phyloP scores from a whole-genome alignment of 2,113 vertebrate genomes.

The Nicator chloris region DNA sequence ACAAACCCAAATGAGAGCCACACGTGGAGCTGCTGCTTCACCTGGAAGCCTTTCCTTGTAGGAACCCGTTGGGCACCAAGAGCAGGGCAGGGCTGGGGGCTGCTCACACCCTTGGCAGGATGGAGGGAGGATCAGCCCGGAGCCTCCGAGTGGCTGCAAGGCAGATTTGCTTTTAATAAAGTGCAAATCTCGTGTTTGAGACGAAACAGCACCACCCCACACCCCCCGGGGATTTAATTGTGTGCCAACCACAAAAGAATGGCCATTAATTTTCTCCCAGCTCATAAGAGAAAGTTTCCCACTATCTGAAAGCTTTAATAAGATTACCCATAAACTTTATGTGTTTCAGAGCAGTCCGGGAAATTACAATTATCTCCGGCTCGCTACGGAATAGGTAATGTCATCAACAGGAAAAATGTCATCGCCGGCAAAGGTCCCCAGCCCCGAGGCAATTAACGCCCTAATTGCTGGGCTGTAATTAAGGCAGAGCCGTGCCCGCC shows the following conservation, averaged over 20 bases:
- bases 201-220: not conserved
- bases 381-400: not conserved
- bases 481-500: not conserved
- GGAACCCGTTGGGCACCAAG: not conserved
- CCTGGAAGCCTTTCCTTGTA: not conserved
- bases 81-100: not conserved
- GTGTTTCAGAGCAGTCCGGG: not conserved
- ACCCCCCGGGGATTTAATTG: not conserved
- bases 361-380: conserved; percentile 8
- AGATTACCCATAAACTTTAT: conserved; percentile 5
- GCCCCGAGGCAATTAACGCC: not conserved
- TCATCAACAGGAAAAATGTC: not conserved
- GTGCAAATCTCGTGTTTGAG: not conserved
- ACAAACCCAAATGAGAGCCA: no score
- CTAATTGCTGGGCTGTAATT: not conserved
- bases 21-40: not conserved
- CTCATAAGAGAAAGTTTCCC: not conserved
- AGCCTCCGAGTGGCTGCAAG: not conserved
- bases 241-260: not conserved
- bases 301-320: conserved; percentile 9
- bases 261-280: not conserved
- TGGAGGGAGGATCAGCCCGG: not conserved
- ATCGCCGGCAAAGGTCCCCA: not conserved
- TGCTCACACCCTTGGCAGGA: not conserved
- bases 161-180: not conserved